Conservation (phyloP, 2,113 vertebrate species). For the Engystomops pustulosus region DNA sequence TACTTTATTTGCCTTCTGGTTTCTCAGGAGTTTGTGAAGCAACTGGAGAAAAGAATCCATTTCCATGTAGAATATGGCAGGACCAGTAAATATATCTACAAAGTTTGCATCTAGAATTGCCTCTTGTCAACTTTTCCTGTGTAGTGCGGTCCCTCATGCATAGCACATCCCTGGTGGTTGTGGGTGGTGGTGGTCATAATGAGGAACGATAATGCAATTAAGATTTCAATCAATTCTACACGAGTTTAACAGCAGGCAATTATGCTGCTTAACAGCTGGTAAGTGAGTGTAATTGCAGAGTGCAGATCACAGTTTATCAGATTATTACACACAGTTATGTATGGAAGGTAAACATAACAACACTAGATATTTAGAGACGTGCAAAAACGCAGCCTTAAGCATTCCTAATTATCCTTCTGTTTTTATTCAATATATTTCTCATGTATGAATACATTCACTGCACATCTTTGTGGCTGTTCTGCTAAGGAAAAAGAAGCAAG, state of each 20-base stretch:
- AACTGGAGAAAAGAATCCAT: background rate
- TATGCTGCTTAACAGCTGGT: slow-evolving; percentile 60
- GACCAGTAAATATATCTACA: slow-evolving; percentile 3
- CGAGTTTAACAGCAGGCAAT: slow-evolving; percentile 61
- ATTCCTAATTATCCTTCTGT: slow-evolving; percentile 15
- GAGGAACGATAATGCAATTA: slow-evolving; percentile 60
- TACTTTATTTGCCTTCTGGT: slow-evolving; percentile 64
- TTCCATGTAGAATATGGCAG: slow-evolving; percentile 4
- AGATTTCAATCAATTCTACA: slow-evolving; percentile 61
- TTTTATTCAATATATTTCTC: background rate
- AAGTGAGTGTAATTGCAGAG: slow-evolving; percentile 60
- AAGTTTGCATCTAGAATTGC: slow-evolving; percentile 27
- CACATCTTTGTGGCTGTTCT: background rate
- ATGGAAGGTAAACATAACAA: slow-evolving; percentile 54
- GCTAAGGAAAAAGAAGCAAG: background rate
- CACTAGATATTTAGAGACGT: slow-evolving; percentile 12
- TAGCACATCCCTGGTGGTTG: slow-evolving; percentile 57
- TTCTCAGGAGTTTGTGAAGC: background rate
- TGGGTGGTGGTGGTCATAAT: slow-evolving; percentile 57
- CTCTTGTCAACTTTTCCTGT: slow-evolving; percentile 30
- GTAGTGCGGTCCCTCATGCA: slow-evolving; percentile 29
- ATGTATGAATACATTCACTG: slow-evolving; percentile 14
- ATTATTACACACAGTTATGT: slow-evolving; percentile 59
- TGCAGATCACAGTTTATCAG: slow-evolving; percentile 60
- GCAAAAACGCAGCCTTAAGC: background rate